A percentile compares a stretch with the other conserved stretches of the same genome.
phyloP scores from a whole-genome alignment of 2,797 vertebrate species.

The Cirrhinus mrigala region DNA sequence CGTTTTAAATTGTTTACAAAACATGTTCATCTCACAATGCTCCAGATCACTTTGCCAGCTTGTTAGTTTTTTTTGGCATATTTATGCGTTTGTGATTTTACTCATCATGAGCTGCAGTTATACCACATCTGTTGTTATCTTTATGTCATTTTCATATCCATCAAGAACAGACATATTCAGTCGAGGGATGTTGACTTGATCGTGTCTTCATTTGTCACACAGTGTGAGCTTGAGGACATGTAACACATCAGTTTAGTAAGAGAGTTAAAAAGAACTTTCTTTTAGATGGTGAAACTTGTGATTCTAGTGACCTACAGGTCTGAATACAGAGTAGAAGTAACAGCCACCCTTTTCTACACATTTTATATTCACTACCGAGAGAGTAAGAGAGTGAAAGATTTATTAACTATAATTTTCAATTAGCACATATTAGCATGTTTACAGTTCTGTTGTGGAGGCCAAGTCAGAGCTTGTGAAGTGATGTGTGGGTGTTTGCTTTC shows the following conservation, averaged over 20 bases:
- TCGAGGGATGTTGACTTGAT: not conserved
- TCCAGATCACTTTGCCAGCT: slow-evolving; percentile 22
- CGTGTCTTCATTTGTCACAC: not conserved
- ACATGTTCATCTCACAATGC: slow-evolving; percentile 3
- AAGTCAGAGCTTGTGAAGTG: not conserved
- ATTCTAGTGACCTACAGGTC: not conserved
- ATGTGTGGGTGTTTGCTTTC: slow-evolving; percentile 18
- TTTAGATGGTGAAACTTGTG: not conserved
- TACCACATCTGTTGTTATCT: slow-evolving; percentile 22
- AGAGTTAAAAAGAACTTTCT: not conserved
- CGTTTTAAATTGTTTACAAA: slow-evolving; percentile 44
- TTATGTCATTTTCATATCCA: slow-evolving; percentile 4
- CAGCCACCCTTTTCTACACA: not conserved
- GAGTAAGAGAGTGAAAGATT: slow-evolving; percentile 4
- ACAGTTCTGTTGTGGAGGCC: not conserved
- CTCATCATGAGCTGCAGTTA: slow-evolving; percentile 7
- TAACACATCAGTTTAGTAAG: not conserved
- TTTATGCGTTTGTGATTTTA: slow-evolving; percentile 20
- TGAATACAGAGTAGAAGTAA: not conserved
- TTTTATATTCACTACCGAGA: not conserved
- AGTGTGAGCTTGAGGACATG: not conserved
- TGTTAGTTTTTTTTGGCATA: not conserved
- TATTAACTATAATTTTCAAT: slow-evolving; percentile 16
- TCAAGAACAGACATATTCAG: not conserved
- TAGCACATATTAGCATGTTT: slow-evolving; percentile 31